Conservation (phyloP, 2,888 invertebrate genomes). For the Podabrus alpinus region DNA sequence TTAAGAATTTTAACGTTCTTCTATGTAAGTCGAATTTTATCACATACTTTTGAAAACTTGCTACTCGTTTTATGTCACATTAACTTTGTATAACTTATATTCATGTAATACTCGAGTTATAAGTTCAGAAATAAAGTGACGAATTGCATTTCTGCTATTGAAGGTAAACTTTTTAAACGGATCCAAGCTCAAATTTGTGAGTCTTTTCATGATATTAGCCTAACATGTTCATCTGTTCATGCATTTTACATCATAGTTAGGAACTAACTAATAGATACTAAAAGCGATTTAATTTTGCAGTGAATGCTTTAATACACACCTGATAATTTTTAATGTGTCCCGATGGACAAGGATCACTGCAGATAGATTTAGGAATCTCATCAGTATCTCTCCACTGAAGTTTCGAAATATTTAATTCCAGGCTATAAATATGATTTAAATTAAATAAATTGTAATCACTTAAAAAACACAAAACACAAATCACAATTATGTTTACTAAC, state of each 20-base stretch:
- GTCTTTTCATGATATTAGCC: not conserved
- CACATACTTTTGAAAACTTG: not conserved
- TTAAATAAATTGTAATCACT: not conserved
- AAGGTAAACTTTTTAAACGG: not conserved
- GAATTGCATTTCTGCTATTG: not conserved
- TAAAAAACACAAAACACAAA: not conserved
- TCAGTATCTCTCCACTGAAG: constrained; percentile 56
- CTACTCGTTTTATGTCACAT: not conserved
- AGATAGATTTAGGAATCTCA: constrained; percentile 60
- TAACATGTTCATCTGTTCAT: not conserved
- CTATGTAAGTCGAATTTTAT: not conserved
- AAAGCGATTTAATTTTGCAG: not conserved
- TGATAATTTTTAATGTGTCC: constrained; percentile 65
- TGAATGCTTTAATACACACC: constrained; percentile 44
- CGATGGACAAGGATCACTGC: constrained; percentile 65
- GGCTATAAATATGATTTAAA: constrained; percentile 41
- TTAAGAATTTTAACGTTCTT: not conserved
- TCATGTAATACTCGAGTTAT: not conserved
- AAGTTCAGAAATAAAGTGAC: not conserved
- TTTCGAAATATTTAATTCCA: constrained; percentile 55
- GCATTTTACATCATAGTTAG: not conserved
- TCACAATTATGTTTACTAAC: not conserved
- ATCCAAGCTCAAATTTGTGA: not conserved
- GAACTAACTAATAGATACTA: too few species aligned
- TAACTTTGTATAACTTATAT: not conserved